These are phyloP conservation scores for Drosophila subquinaria DNA, from an alignment of 2,888 invertebrate species.

Conservation along the genomic window DNA sequence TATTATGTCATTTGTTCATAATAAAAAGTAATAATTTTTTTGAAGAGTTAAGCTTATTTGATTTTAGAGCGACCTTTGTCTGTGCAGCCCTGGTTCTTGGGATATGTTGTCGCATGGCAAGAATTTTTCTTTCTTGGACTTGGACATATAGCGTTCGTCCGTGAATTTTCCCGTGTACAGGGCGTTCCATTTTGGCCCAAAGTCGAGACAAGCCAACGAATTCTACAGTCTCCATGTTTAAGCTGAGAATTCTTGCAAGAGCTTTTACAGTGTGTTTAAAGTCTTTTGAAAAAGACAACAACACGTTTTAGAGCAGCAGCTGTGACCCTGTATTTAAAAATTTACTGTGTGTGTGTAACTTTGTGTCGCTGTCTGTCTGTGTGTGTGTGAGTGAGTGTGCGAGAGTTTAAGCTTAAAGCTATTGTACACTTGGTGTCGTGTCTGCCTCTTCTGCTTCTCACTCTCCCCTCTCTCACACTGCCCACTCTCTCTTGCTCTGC, in stretches of 20 bases:
- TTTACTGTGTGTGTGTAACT: constrained; percentile 53
- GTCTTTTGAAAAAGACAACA: constrained; percentile 15
- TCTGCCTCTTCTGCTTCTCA: constrained; percentile 50
- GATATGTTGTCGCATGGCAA: constrained; percentile 78
- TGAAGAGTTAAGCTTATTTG: not conserved
- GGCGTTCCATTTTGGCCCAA: constrained; percentile 33
- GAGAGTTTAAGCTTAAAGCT: constrained; percentile 83
- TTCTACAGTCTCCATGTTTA: constrained; percentile 26
- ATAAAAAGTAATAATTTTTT: not conserved
- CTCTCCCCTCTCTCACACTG: not conserved
- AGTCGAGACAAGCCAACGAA: constrained; percentile 24
- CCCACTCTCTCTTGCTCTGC: not conserved
- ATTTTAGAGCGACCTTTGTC: constrained; percentile 1
- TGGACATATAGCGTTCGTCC: constrained; percentile 79
- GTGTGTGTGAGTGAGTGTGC: constrained; percentile 63
- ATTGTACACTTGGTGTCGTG: constrained; percentile 81
- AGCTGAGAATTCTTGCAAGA: not conserved
- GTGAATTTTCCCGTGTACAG: constrained; percentile 71
- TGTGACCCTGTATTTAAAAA: constrained; percentile 72
- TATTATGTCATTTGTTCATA: too few species aligned
- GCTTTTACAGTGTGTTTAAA: constrained; percentile 15
- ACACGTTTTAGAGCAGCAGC: constrained; percentile 29
- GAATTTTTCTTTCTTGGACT: constrained; percentile 81
- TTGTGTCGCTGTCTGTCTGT: constrained; percentile 37
- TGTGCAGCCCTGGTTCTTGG: constrained; percentile 65